Conservation (phyloP, 2,888 invertebrate genomes). For the Muschampia plurimacula region DNA sequence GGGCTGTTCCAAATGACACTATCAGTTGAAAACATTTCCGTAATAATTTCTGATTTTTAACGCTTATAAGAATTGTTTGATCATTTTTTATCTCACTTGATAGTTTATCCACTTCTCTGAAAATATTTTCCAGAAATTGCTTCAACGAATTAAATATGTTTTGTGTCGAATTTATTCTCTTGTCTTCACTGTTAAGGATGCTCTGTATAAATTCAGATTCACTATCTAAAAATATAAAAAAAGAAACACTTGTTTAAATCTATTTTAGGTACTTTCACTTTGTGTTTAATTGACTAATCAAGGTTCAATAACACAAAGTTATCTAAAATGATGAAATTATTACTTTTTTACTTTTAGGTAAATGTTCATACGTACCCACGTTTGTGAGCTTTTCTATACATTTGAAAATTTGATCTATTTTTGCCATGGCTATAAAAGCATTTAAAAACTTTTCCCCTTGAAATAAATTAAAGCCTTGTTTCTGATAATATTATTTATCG, state of each 20-base stretch:
- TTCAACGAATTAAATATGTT: constrained; percentile 56
- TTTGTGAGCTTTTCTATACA: constrained; percentile 57
- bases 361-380: constrained; percentile 55
- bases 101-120: constrained; percentile 72
- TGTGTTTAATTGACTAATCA: too few species aligned
- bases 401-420: constrained; percentile 53
- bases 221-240: constrained; percentile 58
- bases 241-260: not conserved
- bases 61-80: constrained; percentile 83
- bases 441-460: too few species aligned
- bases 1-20: constrained; percentile 86
- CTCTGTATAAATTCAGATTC: constrained; percentile 57
- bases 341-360: not conserved
- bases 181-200: constrained; percentile 23
- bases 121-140: constrained; percentile 73
- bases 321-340: too few species aligned
- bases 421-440: constrained; percentile 45
- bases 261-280: too few species aligned
- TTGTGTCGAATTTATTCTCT: constrained; percentile 32
- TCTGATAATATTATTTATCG: too few species aligned
- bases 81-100: constrained; percentile 59
- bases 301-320: too few species aligned
- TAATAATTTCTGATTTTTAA: constrained; percentile 88
- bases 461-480: too few species aligned
- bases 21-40: constrained; percentile 87